Evolutionary conservation across 1,140 invertebrate genomes (phyloP).

Genomic region (Drosophila ohnishii): DNA sequence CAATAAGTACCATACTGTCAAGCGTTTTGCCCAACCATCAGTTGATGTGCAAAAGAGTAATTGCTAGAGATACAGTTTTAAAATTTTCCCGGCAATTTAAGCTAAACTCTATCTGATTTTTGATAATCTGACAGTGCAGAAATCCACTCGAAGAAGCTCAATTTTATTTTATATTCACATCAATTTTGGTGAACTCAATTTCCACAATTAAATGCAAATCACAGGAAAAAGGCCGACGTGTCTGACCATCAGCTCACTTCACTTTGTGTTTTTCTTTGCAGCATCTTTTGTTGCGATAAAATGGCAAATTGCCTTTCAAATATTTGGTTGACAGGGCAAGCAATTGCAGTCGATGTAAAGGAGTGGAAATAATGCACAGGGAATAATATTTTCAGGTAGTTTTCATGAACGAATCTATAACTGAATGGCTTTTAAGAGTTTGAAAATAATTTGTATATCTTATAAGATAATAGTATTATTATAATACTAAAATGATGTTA

Average conservation of each 20-base stretch:
- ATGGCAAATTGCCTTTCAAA: conserved; percentile 61
- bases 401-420: too few relatives aligned
- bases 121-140: background rate
- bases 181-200: conserved; percentile 10
- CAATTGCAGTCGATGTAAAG: conserved; percentile 46
- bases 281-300: conserved; percentile 46
- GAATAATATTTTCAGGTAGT: background rate
- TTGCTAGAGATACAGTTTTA: background rate
- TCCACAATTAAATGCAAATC: conserved; percentile 28
- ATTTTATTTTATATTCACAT: background rate
- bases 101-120: background rate
- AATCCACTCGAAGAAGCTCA: background rate
- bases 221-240: conserved; percentile 10
- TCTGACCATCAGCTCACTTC: background rate
- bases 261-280: conserved; percentile 20
- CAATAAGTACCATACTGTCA: background rate
- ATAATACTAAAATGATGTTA: too few relatives aligned
- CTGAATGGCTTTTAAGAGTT: background rate
- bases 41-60: conserved; percentile 1
- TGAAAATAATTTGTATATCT: background rate
- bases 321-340: conserved; percentile 70
- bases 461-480: too few relatives aligned
- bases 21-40: background rate
- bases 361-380: conserved; percentile 7
- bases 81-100: background rate